phyloP scores from a whole-genome alignment of 1,140 invertebrate species.

The Chelonus insularis region DNA sequence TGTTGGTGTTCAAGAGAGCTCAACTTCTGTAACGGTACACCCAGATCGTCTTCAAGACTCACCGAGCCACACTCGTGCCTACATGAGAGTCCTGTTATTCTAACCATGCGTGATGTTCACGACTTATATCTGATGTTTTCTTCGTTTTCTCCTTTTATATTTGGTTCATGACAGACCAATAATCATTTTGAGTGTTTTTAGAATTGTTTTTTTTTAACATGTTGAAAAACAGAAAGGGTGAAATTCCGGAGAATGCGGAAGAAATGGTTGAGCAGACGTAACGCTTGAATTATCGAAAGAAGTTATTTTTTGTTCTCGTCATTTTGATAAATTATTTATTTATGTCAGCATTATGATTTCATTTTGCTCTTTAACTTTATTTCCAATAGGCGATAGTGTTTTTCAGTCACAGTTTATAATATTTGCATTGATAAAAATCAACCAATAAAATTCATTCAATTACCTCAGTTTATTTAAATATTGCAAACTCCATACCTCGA shows the following conservation, averaged over 20 bases:
- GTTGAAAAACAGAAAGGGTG: neutral
- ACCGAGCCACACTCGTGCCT: slow-evolving; percentile 36
- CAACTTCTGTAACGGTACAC: slow-evolving; percentile 51
- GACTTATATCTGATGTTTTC: slow-evolving; percentile 10
- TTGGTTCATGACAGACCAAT: no score
- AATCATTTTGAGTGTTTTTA: no score
- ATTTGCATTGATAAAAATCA: no score
- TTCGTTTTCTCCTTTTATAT: neutral
- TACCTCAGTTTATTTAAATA: no score
- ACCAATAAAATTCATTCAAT: no score
- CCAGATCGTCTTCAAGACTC: slow-evolving; percentile 39
- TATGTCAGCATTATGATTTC: neutral
- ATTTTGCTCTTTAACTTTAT: neutral
- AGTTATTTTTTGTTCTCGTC: no score
- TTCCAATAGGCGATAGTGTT: neutral
- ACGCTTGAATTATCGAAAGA: slow-evolving; percentile 16
- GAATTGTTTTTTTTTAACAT: neutral
- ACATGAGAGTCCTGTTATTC: slow-evolving; percentile 54
- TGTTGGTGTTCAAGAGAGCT: slow-evolving; percentile 28
- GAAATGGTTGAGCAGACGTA: slow-evolving; percentile 17
- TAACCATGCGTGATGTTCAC: slow-evolving; percentile 40
- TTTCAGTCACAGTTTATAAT: no score
- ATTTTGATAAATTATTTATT: no score
- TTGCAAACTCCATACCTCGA: no score
- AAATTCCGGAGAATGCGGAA: slow-evolving; percentile 18